Percentiles rank a stretch among this genome's conserved stretches.
phyloP scores from a whole-genome alignment of 2,797 vertebrate genomes.

The Mus caroli region DNA sequence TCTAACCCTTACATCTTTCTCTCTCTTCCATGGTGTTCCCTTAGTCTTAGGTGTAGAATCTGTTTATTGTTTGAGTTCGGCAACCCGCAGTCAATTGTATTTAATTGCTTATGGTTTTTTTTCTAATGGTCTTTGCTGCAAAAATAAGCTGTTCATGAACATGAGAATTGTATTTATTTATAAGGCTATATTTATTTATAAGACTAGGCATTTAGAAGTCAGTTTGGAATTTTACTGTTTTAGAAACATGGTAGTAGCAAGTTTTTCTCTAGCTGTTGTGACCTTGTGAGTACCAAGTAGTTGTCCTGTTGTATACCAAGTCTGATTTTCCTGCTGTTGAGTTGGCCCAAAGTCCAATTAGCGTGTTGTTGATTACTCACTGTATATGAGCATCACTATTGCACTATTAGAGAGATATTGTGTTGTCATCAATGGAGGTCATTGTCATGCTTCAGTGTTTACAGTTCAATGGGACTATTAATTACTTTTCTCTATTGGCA shows the following conservation, averaged over 20 bases:
- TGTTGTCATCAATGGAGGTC: neutral
- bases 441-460: neutral
- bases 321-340: neutral
- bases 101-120: neutral
- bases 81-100: neutral
- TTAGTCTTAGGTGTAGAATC: neutral
- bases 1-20: neutral
- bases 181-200: too few relatives aligned
- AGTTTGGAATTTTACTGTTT: neutral
- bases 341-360: too few relatives aligned
- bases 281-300: rapidly evolving
- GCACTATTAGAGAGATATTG: neutral
- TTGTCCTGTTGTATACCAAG: neutral
- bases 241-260: too few relatives aligned
- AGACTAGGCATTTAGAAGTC: neutral
- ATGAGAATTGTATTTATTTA: neutral
- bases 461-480: neutral
- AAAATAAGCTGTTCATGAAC: neutral
- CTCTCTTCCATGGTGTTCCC: neutral
- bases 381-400: neutral
- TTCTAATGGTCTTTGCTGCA: neutral
- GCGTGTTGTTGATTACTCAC: neutral
- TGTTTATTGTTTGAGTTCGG: neutral
- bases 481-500: neutral
- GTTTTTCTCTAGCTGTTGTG: neutral